phyloP scores from a whole-genome alignment of 2,888 invertebrate genomes.

The Volucella inflata region DNA sequence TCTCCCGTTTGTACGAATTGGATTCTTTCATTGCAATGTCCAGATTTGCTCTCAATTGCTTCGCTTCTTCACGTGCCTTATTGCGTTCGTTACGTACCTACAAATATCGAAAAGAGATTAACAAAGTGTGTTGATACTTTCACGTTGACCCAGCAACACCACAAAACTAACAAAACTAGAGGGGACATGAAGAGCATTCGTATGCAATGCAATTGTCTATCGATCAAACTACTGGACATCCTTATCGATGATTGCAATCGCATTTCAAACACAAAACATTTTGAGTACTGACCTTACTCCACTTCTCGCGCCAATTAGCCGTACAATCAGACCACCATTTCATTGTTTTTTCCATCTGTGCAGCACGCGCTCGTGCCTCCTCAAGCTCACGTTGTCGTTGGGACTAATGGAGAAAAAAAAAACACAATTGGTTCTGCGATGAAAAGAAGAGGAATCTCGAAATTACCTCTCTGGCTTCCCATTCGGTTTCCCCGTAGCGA shows the following conservation, averaged over 20 bases:
- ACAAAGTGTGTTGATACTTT: conserved; percentile 33
- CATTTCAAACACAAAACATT: conserved; percentile 25
- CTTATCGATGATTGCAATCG: conserved; percentile 55
- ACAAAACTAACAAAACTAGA: neutral
- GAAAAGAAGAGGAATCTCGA: neutral
- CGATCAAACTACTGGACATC: conserved; percentile 71
- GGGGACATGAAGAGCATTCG: conserved; percentile 13
- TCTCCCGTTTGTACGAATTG: conserved; percentile 89
- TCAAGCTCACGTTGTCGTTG: conserved; percentile 90
- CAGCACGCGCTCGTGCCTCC: conserved; percentile 95
- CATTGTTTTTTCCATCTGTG: conserved; percentile 99
- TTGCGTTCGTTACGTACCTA: conserved; percentile 95
- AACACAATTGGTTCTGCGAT: neutral
- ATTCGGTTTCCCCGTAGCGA: conserved; percentile 83
- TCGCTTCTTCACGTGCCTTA: conserved; percentile 95
- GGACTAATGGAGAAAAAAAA: conserved; percentile 77
- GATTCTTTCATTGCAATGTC: conserved; percentile 91
- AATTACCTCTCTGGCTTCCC: conserved; percentile 83
- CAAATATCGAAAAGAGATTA: conserved; percentile 31
- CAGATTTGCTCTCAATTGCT: conserved; percentile 91
- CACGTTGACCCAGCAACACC: conserved; percentile 63
- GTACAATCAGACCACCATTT: conserved; percentile 99
- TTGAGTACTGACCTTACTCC: conserved; percentile 90
- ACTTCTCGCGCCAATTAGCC: conserved; percentile 97
- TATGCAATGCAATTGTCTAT: conserved; percentile 26